Percentiles rank a stretch among this genome's conserved stretches.
Evolutionary conservation across 1,140 invertebrate species (phyloP).

Genomic region (Apis cerana): DNA sequence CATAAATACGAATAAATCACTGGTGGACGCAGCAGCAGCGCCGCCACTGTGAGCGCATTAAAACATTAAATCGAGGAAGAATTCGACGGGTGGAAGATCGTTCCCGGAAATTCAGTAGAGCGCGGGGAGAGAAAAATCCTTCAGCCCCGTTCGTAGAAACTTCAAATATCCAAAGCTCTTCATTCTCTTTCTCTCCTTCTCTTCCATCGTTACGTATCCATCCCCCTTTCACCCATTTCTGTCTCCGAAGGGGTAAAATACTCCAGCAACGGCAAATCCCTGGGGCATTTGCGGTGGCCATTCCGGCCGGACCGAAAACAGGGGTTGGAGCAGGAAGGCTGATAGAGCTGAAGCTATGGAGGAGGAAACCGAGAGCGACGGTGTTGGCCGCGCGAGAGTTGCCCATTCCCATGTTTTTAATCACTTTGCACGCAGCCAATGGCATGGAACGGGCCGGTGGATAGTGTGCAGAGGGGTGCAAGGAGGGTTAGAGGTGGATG

Average conservation of each 20-base stretch:
- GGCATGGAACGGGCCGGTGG: constrained; percentile 50
- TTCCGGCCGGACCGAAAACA: constrained; percentile 46
- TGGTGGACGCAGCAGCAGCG: not conserved
- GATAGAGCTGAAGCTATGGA: constrained; percentile 21
- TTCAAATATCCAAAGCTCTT: constrained; percentile 33
- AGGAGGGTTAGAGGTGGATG: not conserved
- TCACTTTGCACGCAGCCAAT: constrained; percentile 69
- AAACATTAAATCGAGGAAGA: constrained; percentile 30
- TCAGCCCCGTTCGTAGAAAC: constrained; percentile 11
- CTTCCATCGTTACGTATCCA: not conserved
- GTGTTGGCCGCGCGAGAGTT: constrained; percentile 26
- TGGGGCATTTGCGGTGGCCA: constrained; percentile 63
- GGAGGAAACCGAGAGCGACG: constrained; percentile 35
- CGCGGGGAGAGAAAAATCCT: constrained; percentile 26
- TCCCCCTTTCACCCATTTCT: constrained; percentile 18
- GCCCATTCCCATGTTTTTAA: constrained; percentile 65
- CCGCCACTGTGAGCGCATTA: constrained; percentile 4
- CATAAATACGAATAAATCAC: constrained; percentile 22
- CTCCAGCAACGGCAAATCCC: constrained; percentile 55
- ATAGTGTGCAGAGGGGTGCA: not conserved
- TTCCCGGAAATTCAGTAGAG: not conserved
- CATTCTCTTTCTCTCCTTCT: not conserved
- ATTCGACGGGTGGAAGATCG: constrained; percentile 29
- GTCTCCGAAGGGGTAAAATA: constrained; percentile 52
- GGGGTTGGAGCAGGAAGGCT: constrained; percentile 38